Evolutionary conservation across 2,888 invertebrate species (phyloP).

Genomic region (Blastobasis adustella): DNA sequence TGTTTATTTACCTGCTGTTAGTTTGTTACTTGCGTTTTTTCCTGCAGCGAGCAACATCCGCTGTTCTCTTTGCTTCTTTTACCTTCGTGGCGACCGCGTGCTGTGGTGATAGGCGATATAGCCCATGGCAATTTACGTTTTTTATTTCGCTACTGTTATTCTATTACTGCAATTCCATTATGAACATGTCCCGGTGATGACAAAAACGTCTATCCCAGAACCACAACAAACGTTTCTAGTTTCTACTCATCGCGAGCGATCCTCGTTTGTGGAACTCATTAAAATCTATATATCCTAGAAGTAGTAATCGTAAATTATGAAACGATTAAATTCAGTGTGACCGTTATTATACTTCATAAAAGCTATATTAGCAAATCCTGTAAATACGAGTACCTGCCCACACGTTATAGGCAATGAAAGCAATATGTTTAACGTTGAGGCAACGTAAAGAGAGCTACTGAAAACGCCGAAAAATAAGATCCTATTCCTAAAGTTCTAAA

Average conservation of each 20-base stretch:
- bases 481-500: too few relatives aligned
- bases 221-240: neutral
- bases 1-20: too few relatives aligned
- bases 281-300: neutral
- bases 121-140: slow-evolving; percentile 17
- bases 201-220: slow-evolving; percentile 1
- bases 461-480: neutral
- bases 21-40: slow-evolving; percentile 21
- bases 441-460: too few relatives aligned
- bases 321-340: too few relatives aligned
- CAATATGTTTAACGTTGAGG: too few relatives aligned
- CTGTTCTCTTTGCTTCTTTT: slow-evolving; percentile 24
- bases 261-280: neutral
- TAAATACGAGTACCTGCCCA: too few relatives aligned
- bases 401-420: too few relatives aligned
- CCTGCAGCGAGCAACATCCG: slow-evolving; percentile 34
- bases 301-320: too few relatives aligned
- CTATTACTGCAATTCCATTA: slow-evolving; percentile 1
- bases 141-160: slow-evolving; percentile 11
- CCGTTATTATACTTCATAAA: too few relatives aligned
- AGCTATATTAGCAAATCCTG: too few relatives aligned
- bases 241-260: neutral
- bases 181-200: neutral
- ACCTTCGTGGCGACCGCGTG: slow-evolving; percentile 34
- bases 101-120: slow-evolving; percentile 35